Base-by-base conservation (phyloP, 2,888 invertebrate species). In the Coleophora deauratella region DNA sequence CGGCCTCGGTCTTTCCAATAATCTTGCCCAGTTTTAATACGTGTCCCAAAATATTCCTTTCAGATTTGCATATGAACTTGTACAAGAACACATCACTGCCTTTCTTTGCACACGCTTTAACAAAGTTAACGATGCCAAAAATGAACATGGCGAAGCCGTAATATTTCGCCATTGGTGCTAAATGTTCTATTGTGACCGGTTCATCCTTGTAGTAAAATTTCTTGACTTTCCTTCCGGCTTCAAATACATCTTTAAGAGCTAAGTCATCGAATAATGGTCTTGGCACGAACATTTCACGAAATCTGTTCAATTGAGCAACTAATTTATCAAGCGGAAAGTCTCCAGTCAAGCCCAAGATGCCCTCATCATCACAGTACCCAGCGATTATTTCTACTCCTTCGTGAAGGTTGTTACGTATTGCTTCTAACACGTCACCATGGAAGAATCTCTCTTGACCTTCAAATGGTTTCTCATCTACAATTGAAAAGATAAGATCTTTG, bases 301-400 rank as follows among this genome's bases (percentile, higher is more conserved):
- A 64, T 13, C 45, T 51, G 38, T 69, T 71, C 0, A 64, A 62
- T 38, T 60, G 50, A 1, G 50, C 39, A 11, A 64, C 33, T 0
- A 62, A 31, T n/a, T 52, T 47, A 0, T 68, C 57, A 12, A 28
- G 11, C 27, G 6, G 6, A 15, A 27, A 9, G 8, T 8, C 37
- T 28, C 45, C 30, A 2, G 39, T 14, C 9, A 41, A 37, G 1
- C 66, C 27, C 4, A 72, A 41, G 0, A 70, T 27, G 1, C 93
- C 93, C 73, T 94, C 94, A 37, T 92, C 88, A 13, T 88, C 86
- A 6, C 89, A 92, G 9, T 91, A 72, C 2, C 94, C 94, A 21
- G 89, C 81, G 66, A 94, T 89, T 62, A 92, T 87, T 0, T 93
- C 92, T 1, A 91, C 76, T 2, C 55, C 66, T 45, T 69, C 57